phyloP scores from a whole-genome alignment of 2,113 vertebrate species.

The Corythoichthys intestinalis region DNA sequence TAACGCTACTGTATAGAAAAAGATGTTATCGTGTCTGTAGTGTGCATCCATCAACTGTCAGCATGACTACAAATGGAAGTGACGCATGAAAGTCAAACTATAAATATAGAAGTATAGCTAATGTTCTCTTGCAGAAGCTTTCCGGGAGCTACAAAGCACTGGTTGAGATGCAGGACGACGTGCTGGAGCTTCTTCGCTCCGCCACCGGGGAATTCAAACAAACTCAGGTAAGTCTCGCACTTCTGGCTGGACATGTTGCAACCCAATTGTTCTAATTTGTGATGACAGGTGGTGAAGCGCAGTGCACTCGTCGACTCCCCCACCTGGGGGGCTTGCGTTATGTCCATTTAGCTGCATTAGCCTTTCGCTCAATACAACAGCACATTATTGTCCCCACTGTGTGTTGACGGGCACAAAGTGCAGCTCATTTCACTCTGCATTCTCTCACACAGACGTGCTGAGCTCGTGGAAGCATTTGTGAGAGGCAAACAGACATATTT shows the following conservation, averaged over 20 bases:
- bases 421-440: slow-evolving; percentile 51
- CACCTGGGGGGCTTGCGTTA: slow-evolving; percentile 59
- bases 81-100: background rate
- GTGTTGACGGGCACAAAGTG: slow-evolving; percentile 54
- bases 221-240: slow-evolving; percentile 76
- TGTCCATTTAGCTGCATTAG: slow-evolving; percentile 53
- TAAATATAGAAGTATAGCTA: background rate
- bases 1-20: slow-evolving; percentile 16
- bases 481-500: slow-evolving; percentile 27
- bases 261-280: slow-evolving; percentile 18
- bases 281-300: slow-evolving; percentile 28
- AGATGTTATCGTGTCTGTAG: slow-evolving; percentile 3
- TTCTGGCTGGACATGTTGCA: background rate
- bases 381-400: slow-evolving; percentile 43
- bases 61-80: background rate
- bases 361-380: slow-evolving; percentile 51
- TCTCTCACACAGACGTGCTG: slow-evolving; percentile 48
- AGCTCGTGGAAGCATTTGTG: slow-evolving; percentile 37
- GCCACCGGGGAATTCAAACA: slow-evolving; percentile 78
- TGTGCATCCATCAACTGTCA: slow-evolving; percentile 11
- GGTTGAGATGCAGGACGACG: slow-evolving; percentile 95
- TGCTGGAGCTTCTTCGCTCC: slow-evolving; percentile 82
- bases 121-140: slow-evolving; percentile 80
- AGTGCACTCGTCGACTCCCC: slow-evolving; percentile 51
- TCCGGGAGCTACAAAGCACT: slow-evolving; percentile 94